These are phyloP conservation scores for Diplodus sargus DNA, from an alignment of 2,797 vertebrate species.

Conservation along the genomic window DNA sequence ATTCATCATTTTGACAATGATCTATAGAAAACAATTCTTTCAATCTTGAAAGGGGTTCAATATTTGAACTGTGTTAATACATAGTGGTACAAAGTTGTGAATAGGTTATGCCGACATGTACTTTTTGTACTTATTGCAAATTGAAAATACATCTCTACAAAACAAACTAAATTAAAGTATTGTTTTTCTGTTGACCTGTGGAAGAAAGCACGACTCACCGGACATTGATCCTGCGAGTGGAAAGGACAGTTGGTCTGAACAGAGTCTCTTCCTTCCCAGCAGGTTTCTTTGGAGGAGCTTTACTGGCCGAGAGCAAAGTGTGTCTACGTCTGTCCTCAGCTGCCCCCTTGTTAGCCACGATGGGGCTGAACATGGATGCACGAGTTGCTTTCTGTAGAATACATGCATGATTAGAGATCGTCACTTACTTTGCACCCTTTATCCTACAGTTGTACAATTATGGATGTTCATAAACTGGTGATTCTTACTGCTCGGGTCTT, in stretches of 20 bases:
- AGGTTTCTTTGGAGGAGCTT: slow-evolving; percentile 61
- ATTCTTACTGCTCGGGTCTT: slow-evolving; percentile 67
- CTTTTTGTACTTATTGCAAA: neutral
- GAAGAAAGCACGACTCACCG: slow-evolving; percentile 81
- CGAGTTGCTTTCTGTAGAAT: slow-evolving; percentile 74
- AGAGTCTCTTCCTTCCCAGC: slow-evolving; percentile 69
- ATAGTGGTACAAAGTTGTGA: too few species aligned
- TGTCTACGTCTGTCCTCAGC: slow-evolving; percentile 62
- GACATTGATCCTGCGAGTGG: slow-evolving; percentile 91
- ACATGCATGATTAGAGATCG: neutral
- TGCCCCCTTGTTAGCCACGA: slow-evolving; percentile 53
- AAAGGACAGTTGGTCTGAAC: slow-evolving; percentile 84
- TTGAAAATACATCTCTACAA: neutral
- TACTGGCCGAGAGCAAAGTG: slow-evolving; percentile 65
- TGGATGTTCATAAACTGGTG: neutral
- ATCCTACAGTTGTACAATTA: neutral
- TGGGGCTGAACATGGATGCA: slow-evolving; percentile 86
- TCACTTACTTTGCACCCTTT: neutral
- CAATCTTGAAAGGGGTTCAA: too few species aligned
- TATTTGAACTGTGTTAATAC: too few species aligned
- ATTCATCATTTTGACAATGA: neutral
- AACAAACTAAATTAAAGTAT: neutral
- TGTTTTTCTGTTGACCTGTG: neutral
- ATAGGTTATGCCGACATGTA: too few species aligned
- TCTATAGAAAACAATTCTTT: neutral